Base-by-base conservation (phyloP, 1,140 invertebrate genomes). In the Spodoptera frugiperda region DNA sequence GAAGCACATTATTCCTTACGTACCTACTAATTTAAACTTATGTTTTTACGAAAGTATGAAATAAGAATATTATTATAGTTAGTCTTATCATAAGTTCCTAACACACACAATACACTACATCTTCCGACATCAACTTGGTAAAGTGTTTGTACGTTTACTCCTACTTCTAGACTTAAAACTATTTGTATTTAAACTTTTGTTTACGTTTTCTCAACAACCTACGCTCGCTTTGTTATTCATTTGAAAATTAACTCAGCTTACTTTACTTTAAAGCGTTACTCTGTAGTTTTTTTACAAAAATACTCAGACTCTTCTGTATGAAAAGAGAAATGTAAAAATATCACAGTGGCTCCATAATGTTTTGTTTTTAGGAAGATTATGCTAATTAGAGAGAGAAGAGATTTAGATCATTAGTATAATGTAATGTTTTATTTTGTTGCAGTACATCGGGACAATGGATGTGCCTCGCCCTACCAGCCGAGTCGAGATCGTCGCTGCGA, bases 371-470 rank as follows among this genome's bases (percentile, higher is more conserved):
- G 33, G 8, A 39, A 39, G 33, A 39, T 39, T 39, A 39, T 39
- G 33, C 8, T 9, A 39, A 39, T 39, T 39, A 39, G 2, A 30
- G 25, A 5, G 25, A 30, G 33, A 6, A 39, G 9, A 4, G 33
- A 39, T 44, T 61, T 15, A n/a, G 15, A 39, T 17, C 44, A 49
- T 39, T 39, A 39, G 33, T 39, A 39, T 19, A 71, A 44, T 33
- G 51, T 21, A 68, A 57, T 61, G 25, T 57, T 57, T 68, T 67
- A 59, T 54, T 44, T 93, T 94, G 87, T 96, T 97, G 67, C 96
- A 99, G 99, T 99, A 98, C 94, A 99, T 99, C 91, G 99, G 99
- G 76, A 98, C 98, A 51, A 96, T 99, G 96, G 98, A 99, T 91
- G 98, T 99, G 80, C 98, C 98, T 14, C 95, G 98, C 85, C 99